These are phyloP conservation scores for Clepsis dumicolana DNA, from an alignment of 2,888 invertebrate species.

Conservation along the genomic window DNA sequence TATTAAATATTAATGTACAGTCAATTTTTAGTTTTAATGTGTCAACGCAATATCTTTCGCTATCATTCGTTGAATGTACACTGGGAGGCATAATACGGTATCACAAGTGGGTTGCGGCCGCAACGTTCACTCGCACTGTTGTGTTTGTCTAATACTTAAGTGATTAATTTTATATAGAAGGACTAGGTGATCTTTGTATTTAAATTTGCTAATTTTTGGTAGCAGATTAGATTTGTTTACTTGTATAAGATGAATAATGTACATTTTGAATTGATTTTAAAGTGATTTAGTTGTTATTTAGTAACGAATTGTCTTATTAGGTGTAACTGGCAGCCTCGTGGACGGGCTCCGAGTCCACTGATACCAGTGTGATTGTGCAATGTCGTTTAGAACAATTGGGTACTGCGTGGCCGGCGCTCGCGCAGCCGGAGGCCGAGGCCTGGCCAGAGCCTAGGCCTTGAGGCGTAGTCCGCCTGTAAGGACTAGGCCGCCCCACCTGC, in stretches of 20 bases:
- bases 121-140: conserved; percentile 69
- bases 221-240: conserved; percentile 86
- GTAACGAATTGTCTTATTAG: conserved; percentile 83
- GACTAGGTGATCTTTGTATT: conserved; percentile 84
- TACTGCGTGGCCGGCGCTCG: conserved; percentile 40
- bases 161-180: conserved; percentile 83
- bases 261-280: conserved; percentile 86
- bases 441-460: conserved; percentile 15
- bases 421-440: too few relatives aligned
- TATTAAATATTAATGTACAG: conserved; percentile 84
- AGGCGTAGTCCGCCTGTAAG: conserved; percentile 10
- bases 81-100: conserved; percentile 80
- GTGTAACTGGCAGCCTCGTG: conserved; percentile 79
- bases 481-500: background rate
- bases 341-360: conserved; percentile 68
- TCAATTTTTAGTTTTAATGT: conserved; percentile 84
- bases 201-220: conserved; percentile 86
- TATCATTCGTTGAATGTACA: conserved; percentile 82
- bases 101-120: conserved; percentile 72
- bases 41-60: conserved; percentile 82
- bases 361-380: conserved; percentile 84
- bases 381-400: conserved; percentile 68
- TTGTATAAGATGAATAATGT: conserved; percentile 82
- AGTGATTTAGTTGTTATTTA: conserved; percentile 86
- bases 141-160: conserved; percentile 84